Base-by-base conservation (phyloP, 2,113 vertebrate genomes). In the Percopsis transmontana region DNA sequence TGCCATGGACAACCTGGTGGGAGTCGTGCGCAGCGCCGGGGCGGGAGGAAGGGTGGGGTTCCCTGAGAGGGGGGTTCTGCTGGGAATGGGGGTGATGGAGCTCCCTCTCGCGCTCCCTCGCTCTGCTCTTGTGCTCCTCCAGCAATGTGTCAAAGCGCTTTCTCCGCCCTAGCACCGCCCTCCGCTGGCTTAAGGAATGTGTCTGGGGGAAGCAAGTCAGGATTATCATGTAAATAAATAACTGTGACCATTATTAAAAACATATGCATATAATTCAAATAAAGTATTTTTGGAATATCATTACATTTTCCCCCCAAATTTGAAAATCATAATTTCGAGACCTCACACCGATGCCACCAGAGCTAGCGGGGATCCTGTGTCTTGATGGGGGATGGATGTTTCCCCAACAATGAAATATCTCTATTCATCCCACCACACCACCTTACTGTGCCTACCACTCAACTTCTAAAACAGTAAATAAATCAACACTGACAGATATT, bases 151-250 rank as follows among this genome's bases (percentile, higher is more conserved):
- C 97, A 76, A 99, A 99, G 87, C 94, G 94, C 83, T 99, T 99
- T 91, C 96, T 96, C 89, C 97, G 94, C 87, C 97, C 97, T 83
- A 94, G 94, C 88, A 99, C 97, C 62, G 96, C 96, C 91, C 97
- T 95, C 91, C 97, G 95, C 91, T 99, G 97, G 93, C 94, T 96
- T 95, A 99, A 95, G 95, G 97, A 98, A 98, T 99, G 97, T 96
- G 97, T 97, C 97, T 99, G 89, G 38, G 0, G 27, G 27, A 33
- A 33, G 27, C 27, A 21, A 7, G 54, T 61, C 9, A 68, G 2
- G 39, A 39, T 13, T 50, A 16, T n/a, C 27, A 33, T 7, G 27
- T 1, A 33, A 27, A 27, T 27, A 27, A 2, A 27, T 27, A 27
- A n/a, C n/a, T 27, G 27, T 27, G 5, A 27, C 2, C 27, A 27